These are phyloP conservation scores for Leptopilina myrica DNA, from an alignment of 2,888 invertebrate genomes.

Conservation along the genomic window DNA sequence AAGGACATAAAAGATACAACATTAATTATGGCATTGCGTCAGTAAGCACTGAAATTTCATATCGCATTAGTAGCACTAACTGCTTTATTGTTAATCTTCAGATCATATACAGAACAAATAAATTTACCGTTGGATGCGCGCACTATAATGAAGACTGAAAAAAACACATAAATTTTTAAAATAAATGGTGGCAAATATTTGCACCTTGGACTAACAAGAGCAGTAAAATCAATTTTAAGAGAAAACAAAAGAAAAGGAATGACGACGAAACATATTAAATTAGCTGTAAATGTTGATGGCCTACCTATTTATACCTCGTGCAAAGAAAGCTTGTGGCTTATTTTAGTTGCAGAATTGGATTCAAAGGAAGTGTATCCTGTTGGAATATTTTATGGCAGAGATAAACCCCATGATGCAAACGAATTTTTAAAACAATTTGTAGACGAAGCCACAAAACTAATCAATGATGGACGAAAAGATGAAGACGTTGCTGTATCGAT, in stretches of 20 bases:
- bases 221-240: neutral
- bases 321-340: neutral
- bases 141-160: neutral
- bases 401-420: neutral
- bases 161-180: neutral
- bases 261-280: neutral
- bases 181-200: neutral
- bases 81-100: neutral
- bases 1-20: neutral
- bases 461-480: neutral
- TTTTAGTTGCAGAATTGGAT: neutral
- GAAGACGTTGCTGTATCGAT: neutral
- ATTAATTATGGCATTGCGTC: too few relatives aligned
- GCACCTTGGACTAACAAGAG: neutral
- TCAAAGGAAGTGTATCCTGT: constrained; percentile 3
- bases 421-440: neutral
- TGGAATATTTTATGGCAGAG: neutral
- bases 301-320: neutral
- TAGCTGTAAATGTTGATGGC: neutral
- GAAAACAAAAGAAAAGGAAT: constrained; percentile 7
- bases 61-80: neutral
- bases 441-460: neutral
- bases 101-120: neutral
- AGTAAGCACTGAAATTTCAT: constrained; percentile 1
- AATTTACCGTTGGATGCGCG: neutral